These are phyloP conservation scores for Caenorhabditis uteleia DNA, from an alignment of 2,888 invertebrate genomes.

Conservation along the genomic window DNA sequence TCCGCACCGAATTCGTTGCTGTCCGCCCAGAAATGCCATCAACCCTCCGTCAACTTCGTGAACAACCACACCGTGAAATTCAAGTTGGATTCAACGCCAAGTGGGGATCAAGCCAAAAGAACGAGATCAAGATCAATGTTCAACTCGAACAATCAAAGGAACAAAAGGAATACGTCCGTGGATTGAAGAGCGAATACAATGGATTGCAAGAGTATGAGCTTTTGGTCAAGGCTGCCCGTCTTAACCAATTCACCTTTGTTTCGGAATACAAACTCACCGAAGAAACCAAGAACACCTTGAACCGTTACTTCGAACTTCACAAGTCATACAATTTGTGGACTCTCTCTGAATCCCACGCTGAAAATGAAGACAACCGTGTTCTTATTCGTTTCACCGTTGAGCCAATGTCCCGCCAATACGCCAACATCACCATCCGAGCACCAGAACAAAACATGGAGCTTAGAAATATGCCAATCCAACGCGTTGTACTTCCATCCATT, in stretches of 20 bases:
- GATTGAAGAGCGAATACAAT: slow-evolving; percentile 17
- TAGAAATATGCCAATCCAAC: slow-evolving; percentile 23
- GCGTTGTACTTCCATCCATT: slow-evolving; percentile 25
- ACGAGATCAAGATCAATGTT: slow-evolving; percentile 33
- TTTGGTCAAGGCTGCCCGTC: slow-evolving; percentile 47
- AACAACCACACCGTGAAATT: slow-evolving; percentile 45
- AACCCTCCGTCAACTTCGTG: slow-evolving; percentile 32
- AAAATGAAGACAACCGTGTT: slow-evolving; percentile 26
- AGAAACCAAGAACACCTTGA: slow-evolving; percentile 32
- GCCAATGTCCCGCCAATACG: slow-evolving; percentile 49
- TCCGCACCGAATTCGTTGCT: slow-evolving; percentile 38
- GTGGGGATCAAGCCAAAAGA: slow-evolving; percentile 44
- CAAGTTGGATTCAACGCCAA: slow-evolving; percentile 24
- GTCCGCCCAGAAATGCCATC: slow-evolving; percentile 47
- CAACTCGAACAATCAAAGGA: slow-evolving; percentile 39
- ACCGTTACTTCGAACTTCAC: slow-evolving; percentile 41
- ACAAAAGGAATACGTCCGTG: slow-evolving; percentile 28
- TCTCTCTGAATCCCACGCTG: slow-evolving; percentile 22
- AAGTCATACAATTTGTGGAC: slow-evolving; percentile 54
- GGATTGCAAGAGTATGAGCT: slow-evolving; percentile 37
- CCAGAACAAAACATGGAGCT: slow-evolving; percentile 40
- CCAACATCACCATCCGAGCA: slow-evolving; percentile 59
- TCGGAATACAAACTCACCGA: slow-evolving; percentile 46
- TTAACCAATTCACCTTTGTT: slow-evolving; percentile 48
- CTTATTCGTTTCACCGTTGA: slow-evolving; percentile 51